Conservation (phyloP, 2,797 vertebrate species). For the Epinephelus malabaricus region DNA sequence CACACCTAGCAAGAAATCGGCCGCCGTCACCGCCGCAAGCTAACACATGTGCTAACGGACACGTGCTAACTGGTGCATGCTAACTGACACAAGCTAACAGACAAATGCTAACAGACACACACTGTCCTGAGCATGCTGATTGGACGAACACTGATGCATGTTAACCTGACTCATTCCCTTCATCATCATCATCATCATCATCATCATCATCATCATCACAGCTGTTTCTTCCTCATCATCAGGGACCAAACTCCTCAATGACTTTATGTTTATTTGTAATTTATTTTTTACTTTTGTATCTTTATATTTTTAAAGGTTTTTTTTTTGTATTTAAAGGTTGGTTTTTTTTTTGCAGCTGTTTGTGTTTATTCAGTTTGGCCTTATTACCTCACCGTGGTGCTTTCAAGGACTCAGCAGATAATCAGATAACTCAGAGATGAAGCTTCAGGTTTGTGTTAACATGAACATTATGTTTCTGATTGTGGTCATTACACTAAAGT, state of each 20-base stretch:
- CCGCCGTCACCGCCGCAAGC: constrained; percentile 44
- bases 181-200: constrained; percentile 18
- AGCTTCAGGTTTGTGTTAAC: not conserved
- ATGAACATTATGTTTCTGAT: not conserved
- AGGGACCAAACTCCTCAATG: constrained; percentile 24
- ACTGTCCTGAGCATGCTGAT: constrained; percentile 9
- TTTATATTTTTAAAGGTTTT: constrained; percentile 36
- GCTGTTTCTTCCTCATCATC: constrained; percentile 7
- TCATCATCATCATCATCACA: constrained; percentile 32
- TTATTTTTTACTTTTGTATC: constrained; percentile 58
- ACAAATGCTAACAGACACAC: constrained; percentile 5
- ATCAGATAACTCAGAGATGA: not conserved
- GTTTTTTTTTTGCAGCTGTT: constrained; percentile 32
- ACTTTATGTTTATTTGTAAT: constrained; percentile 37
- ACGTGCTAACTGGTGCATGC: constrained; percentile 35
- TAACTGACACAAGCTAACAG: constrained; percentile 24
- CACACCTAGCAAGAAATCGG: constrained; percentile 24
- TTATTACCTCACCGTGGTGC: constrained; percentile 62
- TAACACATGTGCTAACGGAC: constrained; percentile 31
- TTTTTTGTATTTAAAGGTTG: constrained; percentile 5
- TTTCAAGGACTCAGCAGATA: constrained; percentile 43
- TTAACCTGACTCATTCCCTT: constrained; percentile 27
- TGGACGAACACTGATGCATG: constrained; percentile 1
- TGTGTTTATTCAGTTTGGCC: constrained; percentile 26
- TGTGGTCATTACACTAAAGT: not conserved